A percentile compares a stretch with the other conserved stretches of the same genome.
Conservation (phyloP, 2,113 vertebrate genomes). For the Lipotes vexillifer region DNA sequence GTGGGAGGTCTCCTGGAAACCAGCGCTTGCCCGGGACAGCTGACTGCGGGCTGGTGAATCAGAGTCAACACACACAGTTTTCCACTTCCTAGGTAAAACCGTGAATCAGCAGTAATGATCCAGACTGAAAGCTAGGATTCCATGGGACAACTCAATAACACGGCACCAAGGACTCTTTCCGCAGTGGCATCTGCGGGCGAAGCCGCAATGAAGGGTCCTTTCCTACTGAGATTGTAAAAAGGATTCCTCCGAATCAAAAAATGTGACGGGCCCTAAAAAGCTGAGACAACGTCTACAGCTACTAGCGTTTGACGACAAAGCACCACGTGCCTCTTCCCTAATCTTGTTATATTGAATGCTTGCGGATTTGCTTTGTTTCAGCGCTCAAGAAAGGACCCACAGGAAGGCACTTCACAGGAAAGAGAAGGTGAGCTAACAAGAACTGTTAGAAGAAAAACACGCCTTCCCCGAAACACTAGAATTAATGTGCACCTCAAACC, state of each 20-base stretch:
- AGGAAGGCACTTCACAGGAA: not conserved
- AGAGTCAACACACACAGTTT: not conserved
- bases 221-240: not conserved
- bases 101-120: not conserved
- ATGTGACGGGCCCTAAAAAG: not conserved
- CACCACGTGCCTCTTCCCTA: not conserved
- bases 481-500: not conserved
- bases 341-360: not conserved
- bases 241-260: slow-evolving; percentile 60
- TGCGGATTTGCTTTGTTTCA: not conserved
- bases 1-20: not conserved
- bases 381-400: not conserved
- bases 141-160: not conserved
- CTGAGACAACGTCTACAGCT: slow-evolving; percentile 31
- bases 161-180: not conserved
- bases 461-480: not conserved
- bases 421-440: not conserved
- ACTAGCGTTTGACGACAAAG: not conserved
- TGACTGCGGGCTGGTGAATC: not conserved
- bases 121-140: not conserved
- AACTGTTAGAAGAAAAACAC: not conserved
- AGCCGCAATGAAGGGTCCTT: slow-evolving; percentile 32
- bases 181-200: not conserved
- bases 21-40: accelerated
- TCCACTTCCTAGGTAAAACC: not conserved